Conservation (phyloP, 2,888 invertebrate genomes). For the Linyphia triangularis region DNA sequence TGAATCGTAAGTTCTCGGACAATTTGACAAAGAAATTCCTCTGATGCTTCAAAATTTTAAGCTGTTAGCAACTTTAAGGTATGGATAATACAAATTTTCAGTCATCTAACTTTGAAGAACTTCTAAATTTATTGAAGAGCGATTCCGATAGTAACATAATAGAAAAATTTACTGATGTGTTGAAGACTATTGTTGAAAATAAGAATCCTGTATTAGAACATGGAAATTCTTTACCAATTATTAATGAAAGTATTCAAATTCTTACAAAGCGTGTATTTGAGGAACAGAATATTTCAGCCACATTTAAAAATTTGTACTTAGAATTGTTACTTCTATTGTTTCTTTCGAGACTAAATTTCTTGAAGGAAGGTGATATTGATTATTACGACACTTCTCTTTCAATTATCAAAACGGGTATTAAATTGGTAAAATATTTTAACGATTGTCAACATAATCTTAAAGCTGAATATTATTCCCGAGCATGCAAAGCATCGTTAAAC, state of each 20-base stretch:
- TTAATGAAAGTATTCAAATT: constrained; percentile 14
- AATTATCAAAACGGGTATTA: not conserved
- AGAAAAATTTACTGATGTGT: not conserved
- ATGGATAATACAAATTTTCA: not conserved
- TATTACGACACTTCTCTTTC: not conserved
- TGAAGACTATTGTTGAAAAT: not conserved
- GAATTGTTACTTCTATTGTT: constrained; percentile 3
- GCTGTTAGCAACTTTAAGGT: not conserved
- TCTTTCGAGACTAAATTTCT: not conserved
- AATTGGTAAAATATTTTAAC: constrained; percentile 13
- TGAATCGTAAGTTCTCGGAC: not conserved
- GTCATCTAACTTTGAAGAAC: constrained; percentile 1
- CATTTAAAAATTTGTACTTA: not conserved
- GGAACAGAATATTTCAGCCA: not conserved
- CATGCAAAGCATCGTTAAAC: constrained; percentile 6
- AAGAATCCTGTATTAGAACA: not conserved
- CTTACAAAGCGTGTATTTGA: not conserved
- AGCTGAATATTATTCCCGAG: not conserved
- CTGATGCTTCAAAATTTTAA: not conserved
- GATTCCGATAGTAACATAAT: not conserved
- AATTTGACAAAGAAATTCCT: not conserved
- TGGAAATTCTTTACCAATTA: not conserved
- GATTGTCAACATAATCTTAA: not conserved
- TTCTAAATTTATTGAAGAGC: constrained; percentile 22
- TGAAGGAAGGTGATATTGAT: constrained; percentile 19